Evolutionary conservation across 2,888 invertebrate genomes (phyloP), one percentile per base, ranked within the genome.

Genomic region (Drosophila kanekoi): DNA sequence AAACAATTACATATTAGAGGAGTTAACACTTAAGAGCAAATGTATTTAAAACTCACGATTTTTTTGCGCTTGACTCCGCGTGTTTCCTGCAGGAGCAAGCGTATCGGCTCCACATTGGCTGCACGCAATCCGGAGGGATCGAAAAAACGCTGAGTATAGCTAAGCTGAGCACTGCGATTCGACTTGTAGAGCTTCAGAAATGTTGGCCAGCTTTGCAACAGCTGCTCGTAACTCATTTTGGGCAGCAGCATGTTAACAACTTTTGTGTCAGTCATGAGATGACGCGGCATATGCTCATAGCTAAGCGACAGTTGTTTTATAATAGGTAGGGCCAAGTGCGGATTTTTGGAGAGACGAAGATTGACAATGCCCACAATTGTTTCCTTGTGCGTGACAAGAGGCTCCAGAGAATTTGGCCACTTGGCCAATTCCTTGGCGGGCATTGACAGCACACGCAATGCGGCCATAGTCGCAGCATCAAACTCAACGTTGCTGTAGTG

Each of bases 261-360:
- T 0, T 68, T 43, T 0, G 69, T 11, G 20, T 82, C 62, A 1
- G 57, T 58, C 9, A 87, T 37, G 23, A 91, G 49, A 57, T 77
- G 68, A 0, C 69, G 61, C n/a, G 92, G 92, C 48, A 92, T 84
- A 51, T 91, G 87, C n/a, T 88, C 79, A 35, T 76, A 85, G 20
- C 65, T 54, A 6, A 92, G 53, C 11, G 68, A 38, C 1, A 70
- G 13, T 14, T 75, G 72, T 14, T 71, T 61, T 1, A 91, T 72
- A 18, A 91, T 81, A n/a, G 79, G 73, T 48, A 81, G 11, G 5
- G 83, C 91, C 40, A 68, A 77, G 3, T 40, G 53, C 16, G 69
- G 59, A 18, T 77, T 76, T 0, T 75, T 65, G 3, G 77, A 68
- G 0, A 79, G 74, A 18, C 91, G 92, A 28, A 92, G 62, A 28